Conservation (phyloP, 2,797 vertebrate genomes). For the Bradypus variegatus region DNA sequence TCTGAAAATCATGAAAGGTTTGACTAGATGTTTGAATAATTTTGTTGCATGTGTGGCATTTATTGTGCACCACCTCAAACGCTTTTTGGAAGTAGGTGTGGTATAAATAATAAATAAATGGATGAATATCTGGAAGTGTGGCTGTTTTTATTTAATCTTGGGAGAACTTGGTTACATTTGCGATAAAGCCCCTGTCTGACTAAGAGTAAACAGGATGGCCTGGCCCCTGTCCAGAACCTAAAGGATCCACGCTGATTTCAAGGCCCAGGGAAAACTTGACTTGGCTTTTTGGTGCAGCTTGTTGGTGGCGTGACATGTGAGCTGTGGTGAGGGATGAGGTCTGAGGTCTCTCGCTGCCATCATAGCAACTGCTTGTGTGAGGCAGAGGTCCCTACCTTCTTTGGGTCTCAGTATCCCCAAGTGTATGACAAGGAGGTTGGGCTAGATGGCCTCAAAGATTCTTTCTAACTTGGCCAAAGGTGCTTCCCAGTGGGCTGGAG, state of each 20-base stretch:
- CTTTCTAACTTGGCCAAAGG: background rate
- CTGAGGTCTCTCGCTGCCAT: background rate
- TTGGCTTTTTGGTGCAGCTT: background rate
- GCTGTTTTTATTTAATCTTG: slow-evolving; percentile 10
- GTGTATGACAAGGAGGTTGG: background rate
- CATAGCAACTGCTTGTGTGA: background rate
- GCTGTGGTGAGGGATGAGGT: background rate
- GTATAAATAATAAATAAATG: slow-evolving; percentile 48
- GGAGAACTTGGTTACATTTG: background rate
- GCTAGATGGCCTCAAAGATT: background rate
- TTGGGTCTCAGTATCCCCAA: background rate
- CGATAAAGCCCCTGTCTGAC: background rate
- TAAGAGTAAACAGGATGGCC: slow-evolving; percentile 16
- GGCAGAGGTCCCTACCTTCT: background rate
- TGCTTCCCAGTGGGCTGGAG: background rate
- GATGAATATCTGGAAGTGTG: slow-evolving; percentile 57
- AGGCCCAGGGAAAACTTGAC: background rate
- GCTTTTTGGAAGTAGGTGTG: slow-evolving; percentile 30
- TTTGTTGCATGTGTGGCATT: background rate
- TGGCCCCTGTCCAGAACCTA: background rate
- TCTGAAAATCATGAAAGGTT: slow-evolving; percentile 2
- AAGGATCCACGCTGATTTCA: background rate
- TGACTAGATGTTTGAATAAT: background rate
- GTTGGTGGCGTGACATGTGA: background rate
- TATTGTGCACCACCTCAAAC: slow-evolving; percentile 4